Percentiles rank a stretch among this genome's conserved stretches.
phyloP scores from a whole-genome alignment of 2,797 vertebrate genomes.

The Botia kubotai region DNA sequence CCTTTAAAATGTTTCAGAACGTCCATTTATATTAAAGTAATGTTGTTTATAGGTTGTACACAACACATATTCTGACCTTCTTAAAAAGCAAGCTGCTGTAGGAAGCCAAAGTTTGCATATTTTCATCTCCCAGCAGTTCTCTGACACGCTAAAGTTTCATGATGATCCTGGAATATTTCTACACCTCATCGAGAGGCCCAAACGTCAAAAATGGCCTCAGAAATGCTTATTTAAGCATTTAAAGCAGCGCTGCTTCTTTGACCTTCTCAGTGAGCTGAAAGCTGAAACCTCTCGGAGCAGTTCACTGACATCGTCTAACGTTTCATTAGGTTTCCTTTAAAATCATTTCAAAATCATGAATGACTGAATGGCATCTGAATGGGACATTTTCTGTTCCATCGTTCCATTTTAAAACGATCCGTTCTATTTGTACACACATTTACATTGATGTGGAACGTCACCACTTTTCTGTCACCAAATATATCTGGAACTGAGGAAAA shows the following conservation, averaged over 20 bases:
- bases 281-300: neutral
- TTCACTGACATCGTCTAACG: neutral
- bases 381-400: too few relatives aligned
- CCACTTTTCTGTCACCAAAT: too few relatives aligned
- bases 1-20: neutral
- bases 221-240: neutral
- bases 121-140: neutral
- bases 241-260: neutral
- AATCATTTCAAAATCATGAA: neutral
- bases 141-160: neutral
- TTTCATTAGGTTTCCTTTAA: neutral
- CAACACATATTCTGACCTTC: neutral
- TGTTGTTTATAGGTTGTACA: too few relatives aligned
- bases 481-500: neutral
- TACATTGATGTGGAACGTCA: too few relatives aligned
- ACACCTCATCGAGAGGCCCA: neutral
- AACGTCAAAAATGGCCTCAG: neutral
- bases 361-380: neutral
- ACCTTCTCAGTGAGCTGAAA: neutral
- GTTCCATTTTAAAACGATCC: too few relatives aligned
- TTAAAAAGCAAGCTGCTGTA: neutral
- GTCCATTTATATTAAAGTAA: too few relatives aligned
- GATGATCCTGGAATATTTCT: neutral
- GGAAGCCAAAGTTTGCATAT: neutral
- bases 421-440: too few relatives aligned